Evolutionary conservation across 2,113 vertebrate genomes (phyloP).

Genomic region (Alligator mississippiensis): DNA sequence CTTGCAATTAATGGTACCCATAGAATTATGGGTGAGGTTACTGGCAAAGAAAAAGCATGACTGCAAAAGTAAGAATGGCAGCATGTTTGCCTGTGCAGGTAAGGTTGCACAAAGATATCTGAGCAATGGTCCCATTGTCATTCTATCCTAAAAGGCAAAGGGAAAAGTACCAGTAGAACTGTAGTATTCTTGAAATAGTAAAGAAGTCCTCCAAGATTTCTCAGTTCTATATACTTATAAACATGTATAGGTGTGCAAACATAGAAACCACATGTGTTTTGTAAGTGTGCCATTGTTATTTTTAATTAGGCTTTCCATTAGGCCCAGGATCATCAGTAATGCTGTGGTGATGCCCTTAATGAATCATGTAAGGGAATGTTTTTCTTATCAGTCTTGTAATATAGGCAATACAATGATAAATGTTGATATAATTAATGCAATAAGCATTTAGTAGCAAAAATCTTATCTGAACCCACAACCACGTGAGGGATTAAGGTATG

Average conservation of each 20-base stretch:
- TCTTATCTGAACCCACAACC: background rate
- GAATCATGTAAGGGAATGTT: background rate
- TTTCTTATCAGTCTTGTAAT: background rate
- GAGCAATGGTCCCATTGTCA: conserved; percentile 39
- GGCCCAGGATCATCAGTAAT: background rate
- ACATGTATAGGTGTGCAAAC: conserved; percentile 27
- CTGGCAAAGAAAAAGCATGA: conserved; percentile 50
- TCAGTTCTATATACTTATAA: background rate
- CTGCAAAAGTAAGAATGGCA: conserved; percentile 57
- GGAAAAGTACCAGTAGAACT: conserved; percentile 57
- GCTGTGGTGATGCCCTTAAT: background rate
- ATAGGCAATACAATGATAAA: background rate
- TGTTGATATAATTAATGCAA: background rate
- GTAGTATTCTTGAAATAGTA: conserved; percentile 26
- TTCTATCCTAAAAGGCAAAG: conserved; percentile 49
- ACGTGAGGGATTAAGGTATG: background rate
- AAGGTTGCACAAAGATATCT: background rate
- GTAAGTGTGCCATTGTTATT: conserved; percentile 41
- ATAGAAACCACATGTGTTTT: background rate
- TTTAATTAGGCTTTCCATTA: conserved; percentile 5
- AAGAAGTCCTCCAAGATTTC: conserved; percentile 16
- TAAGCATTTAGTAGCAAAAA: background rate
- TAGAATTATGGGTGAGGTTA: conserved; percentile 43
- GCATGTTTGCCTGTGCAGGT: conserved; percentile 37
- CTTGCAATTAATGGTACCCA: conserved; percentile 47